Evolutionary conservation across 2,113 vertebrate genomes (phyloP).

Genomic region (Rhinogobius similis): DNA sequence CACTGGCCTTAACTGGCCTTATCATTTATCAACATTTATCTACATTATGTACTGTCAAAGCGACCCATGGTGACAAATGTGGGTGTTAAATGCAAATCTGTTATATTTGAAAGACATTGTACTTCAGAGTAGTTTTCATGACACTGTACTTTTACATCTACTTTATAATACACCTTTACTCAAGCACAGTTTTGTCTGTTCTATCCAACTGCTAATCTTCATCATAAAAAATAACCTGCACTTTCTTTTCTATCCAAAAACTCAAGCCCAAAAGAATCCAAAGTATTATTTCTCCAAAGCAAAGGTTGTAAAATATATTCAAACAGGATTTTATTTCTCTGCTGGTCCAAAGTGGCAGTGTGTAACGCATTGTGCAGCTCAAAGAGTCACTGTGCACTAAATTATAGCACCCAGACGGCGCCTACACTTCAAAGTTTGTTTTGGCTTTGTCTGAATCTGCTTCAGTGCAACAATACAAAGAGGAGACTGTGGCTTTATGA

Average conservation of each 20-base stretch:
- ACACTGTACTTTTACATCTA: too few relatives aligned
- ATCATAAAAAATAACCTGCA: not conserved
- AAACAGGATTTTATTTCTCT: not conserved
- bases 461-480: not conserved
- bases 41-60: not conserved
- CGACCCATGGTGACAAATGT: not conserved
- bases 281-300: not conserved
- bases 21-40: not conserved
- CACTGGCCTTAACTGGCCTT: not conserved
- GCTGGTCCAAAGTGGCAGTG: not conserved
- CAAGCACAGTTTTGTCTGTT: too few relatives aligned
- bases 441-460: not conserved
- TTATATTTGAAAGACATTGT: too few relatives aligned
- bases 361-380: not conserved
- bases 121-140: too few relatives aligned
- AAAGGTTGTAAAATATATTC: not conserved
- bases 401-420: slow-evolving; percentile 4
- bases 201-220: not conserved
- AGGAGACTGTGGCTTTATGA: not conserved
- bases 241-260: not conserved
- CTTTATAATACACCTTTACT: too few relatives aligned
- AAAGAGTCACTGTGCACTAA: slow-evolving; percentile 2
- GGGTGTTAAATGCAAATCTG: too few relatives aligned
- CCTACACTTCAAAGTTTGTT: slow-evolving; percentile 5
- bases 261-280: not conserved